Conservation (phyloP, 2,113 vertebrate species). For the Phalacrocorax brasilianus region DNA sequence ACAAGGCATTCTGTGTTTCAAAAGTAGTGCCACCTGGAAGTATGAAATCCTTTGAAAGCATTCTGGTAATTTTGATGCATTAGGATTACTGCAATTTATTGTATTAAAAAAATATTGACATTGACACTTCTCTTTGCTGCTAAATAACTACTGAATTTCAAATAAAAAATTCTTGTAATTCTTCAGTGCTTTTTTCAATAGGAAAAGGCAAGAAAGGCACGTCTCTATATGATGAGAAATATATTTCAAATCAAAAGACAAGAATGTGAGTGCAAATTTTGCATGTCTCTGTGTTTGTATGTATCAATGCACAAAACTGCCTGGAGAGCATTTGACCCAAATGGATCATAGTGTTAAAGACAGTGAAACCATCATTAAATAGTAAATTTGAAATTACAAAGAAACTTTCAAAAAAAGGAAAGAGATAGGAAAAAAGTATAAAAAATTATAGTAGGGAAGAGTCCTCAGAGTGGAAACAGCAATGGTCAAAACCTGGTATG, state of each 20-base stretch:
- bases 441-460: neutral
- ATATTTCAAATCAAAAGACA: neutral
- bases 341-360: rapidly evolving
- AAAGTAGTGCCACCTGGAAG: rapidly evolving
- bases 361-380: neutral
- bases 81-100: neutral
- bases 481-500: neutral
- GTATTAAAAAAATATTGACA: neutral
- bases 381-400: neutral
- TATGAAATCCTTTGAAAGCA: neutral
- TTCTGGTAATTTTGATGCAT: neutral
- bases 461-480: neutral
- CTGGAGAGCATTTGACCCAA: neutral
- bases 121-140: neutral
- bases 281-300: neutral
- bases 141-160: neutral
- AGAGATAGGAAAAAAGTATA: neutral
- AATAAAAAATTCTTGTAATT: neutral
- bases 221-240: neutral
- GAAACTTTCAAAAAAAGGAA: neutral
- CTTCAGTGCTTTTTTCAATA: neutral
- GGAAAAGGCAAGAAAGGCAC: neutral
- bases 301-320: neutral
- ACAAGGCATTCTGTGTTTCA: neutral
- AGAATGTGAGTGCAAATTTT: neutral